phyloP scores from a whole-genome alignment of 2,797 vertebrate species.

The Arrhamphus sclerolepis region DNA sequence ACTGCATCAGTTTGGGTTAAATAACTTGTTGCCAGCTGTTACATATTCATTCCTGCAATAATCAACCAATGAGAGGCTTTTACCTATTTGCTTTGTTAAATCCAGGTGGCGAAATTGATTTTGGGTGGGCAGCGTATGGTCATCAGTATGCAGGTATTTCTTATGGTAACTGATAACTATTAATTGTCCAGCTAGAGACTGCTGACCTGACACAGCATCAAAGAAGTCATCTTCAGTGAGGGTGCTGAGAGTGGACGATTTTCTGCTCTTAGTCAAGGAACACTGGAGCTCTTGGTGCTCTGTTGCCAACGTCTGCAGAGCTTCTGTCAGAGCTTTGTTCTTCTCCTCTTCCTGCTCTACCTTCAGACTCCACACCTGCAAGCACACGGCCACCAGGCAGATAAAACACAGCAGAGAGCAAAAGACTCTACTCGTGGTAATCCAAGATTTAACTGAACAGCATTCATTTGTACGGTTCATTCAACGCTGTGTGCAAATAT shows the following conservation, averaged over 20 bases:
- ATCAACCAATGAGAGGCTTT: no score
- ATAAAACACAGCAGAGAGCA: slow-evolving; percentile 5
- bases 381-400: slow-evolving; percentile 18
- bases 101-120: no score
- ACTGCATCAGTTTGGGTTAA: no score
- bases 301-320: slow-evolving; percentile 87
- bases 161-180: no score
- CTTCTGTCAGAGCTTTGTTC: slow-evolving; percentile 91
- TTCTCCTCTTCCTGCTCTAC: slow-evolving; percentile 92
- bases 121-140: no score
- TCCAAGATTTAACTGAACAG: neutral
- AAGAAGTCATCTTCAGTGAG: slow-evolving; percentile 93
- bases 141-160: no score
- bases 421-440: neutral
- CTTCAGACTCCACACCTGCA: slow-evolving; percentile 90
- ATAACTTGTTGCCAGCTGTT: no score
- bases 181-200: slow-evolving; percentile 4
- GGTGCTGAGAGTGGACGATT: slow-evolving; percentile 78
- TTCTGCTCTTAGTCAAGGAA: slow-evolving; percentile 79
- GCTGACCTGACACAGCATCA: slow-evolving; percentile 91
- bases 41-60: no score
- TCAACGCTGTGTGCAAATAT: neutral
- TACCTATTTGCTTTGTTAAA: no score
- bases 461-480: neutral
- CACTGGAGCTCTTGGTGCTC: slow-evolving; percentile 89